These are phyloP conservation scores for Nothoprocta perdicaria DNA, from an alignment of 2,113 vertebrate genomes.

Conservation along the genomic window DNA sequence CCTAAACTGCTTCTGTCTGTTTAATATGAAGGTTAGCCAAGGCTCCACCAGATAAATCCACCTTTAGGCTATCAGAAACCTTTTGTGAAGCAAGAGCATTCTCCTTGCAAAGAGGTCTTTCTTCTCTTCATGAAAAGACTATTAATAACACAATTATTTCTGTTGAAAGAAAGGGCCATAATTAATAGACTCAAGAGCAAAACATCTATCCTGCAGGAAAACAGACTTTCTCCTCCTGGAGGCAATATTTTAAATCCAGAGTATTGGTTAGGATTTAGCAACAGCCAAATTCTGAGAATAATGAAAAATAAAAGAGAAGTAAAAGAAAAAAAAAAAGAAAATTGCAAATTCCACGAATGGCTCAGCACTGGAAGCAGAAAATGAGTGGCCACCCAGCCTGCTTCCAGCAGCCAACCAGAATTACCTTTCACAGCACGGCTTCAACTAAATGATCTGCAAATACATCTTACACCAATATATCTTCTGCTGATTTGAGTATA, in stretches of 20 bases:
- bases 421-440: conserved; percentile 42
- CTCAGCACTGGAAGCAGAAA: conserved; percentile 42
- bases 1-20: conserved; percentile 68
- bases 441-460: conserved; percentile 40
- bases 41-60: conserved; percentile 72
- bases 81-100: conserved; percentile 71
- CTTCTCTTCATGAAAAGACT: conserved; percentile 75
- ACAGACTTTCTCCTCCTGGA: conserved; percentile 29
- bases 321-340: not conserved
- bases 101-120: conserved; percentile 69
- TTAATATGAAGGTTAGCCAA: conserved; percentile 72
- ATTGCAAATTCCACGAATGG: conserved; percentile 39
- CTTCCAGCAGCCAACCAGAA: conserved; percentile 32
- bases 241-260: conserved; percentile 54
- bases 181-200: conserved; percentile 69
- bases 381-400: conserved; percentile 27
- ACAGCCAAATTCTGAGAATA: conserved; percentile 40
- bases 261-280: conserved; percentile 55
- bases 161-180: conserved; percentile 72
- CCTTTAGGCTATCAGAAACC: conserved; percentile 76
- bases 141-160: conserved; percentile 76
- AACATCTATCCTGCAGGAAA: conserved; percentile 33
- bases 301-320: conserved; percentile 38
- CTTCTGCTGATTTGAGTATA: not conserved
- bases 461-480: not conserved